Base-by-base conservation (phyloP, 2,888 invertebrate genomes). In the Sclerodermus sp. region DNA sequence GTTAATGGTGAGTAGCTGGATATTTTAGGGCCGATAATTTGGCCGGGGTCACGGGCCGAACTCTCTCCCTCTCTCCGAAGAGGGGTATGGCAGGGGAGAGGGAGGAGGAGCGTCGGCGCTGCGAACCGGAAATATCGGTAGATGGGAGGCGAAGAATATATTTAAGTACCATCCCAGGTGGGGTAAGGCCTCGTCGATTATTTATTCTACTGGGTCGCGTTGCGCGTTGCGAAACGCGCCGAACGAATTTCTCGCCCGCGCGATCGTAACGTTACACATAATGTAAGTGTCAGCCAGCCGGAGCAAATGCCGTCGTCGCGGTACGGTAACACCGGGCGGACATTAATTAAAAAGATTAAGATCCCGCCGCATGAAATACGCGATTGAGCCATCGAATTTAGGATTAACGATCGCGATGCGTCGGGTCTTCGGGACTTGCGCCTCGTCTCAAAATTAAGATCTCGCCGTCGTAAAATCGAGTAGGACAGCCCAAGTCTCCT, bases 11-110 rank as follows among this genome's bases (percentile, higher is more conserved):
- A 51, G 60, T 62, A 63, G 55, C 51, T 34, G 49, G 47, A 29
- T 58, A 63, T 62, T 62, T 58, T 56, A 53, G 41, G 58, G 51
- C 32, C 42, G 54, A 63, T 60, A 62, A 62, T 62, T 62, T 63
- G 58, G 53, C 48, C 37, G 48, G 37, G 58, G 60, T 56, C 58
- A 42, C 12, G 49, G 63, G 55, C 57, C 47, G 45, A 42, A 12
- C 40, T 23, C 9, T 41, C 46, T 45, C 12, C 4, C 23, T 23
- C 8, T 23, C n/a, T n/a, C n/a, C n/a, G n/a, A n/a, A n/a, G n/a
- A n/a, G n/a, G n/a, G n/a, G n/a, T n/a, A n/a, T n/a, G n/a, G n/a
- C n/a, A n/a, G n/a, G n/a, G n/a, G n/a, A n/a, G n/a, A n/a, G n/a
- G 41, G 15, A 31, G 51, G 48, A 41, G 45, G 39, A 41, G 34